phyloP scores from a whole-genome alignment of 2,888 invertebrate genomes.

The Notodromas monacha region DNA sequence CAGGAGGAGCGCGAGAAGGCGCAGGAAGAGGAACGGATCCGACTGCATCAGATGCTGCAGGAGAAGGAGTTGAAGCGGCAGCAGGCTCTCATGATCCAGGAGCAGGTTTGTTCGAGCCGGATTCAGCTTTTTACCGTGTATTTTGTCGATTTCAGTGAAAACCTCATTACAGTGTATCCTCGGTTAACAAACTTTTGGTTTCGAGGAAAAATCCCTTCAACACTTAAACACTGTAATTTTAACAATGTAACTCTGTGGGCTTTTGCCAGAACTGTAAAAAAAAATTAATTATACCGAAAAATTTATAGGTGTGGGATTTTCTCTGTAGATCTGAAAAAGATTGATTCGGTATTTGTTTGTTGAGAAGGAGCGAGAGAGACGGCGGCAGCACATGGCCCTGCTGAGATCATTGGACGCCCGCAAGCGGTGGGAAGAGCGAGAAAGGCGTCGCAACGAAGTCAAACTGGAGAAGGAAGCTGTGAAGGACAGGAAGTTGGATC shows the following conservation, averaged over 20 bases:
- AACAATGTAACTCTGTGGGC: no score
- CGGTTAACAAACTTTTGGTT: no score
- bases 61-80: slow-evolving; percentile 63
- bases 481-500: slow-evolving; percentile 49
- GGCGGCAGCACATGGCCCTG: slow-evolving; percentile 60
- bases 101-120: slow-evolving; percentile 36
- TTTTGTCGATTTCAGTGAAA: no score
- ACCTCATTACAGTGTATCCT: no score
- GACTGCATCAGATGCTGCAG: slow-evolving; percentile 58
- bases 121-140: slow-evolving; percentile 8
- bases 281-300: no score
- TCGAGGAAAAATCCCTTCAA: no score
- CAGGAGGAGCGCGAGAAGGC: slow-evolving; percentile 36
- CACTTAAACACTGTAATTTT: no score
- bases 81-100: slow-evolving; percentile 29
- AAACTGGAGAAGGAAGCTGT: slow-evolving; percentile 49
- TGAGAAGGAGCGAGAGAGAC: slow-evolving; percentile 43
- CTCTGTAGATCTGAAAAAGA: slow-evolving; percentile 42
- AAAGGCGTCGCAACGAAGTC: slow-evolving; percentile 35
- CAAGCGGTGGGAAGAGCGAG: slow-evolving; percentile 53
- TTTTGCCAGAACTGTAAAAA: no score
- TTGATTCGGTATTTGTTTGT: slow-evolving; percentile 6
- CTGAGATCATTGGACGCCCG: slow-evolving; percentile 57
- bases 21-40: slow-evolving; percentile 45
- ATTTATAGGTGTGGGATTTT: no score